Base-by-base conservation (phyloP, 1,140 invertebrate genomes). In the Ceratitis capitata region DNA sequence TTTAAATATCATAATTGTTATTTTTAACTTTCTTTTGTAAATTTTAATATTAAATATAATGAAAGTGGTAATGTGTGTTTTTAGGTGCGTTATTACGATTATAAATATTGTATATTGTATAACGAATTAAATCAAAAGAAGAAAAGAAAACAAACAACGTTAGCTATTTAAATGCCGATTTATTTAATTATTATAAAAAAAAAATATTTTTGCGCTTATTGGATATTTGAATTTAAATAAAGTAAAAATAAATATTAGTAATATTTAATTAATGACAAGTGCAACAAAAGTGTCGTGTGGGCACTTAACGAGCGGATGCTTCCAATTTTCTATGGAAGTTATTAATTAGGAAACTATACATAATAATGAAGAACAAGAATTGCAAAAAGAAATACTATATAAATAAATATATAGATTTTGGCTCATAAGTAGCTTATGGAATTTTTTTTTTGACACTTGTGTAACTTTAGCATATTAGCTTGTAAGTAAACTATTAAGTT, bases 151-250 rank as follows among this genome's bases (percentile, higher is more conserved):
- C 32, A 69, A 53, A 69, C 29, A 69, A 26, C 35, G 69, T 78
- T 78, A 78, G 45, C 69, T 78, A 78, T 78, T 78, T 45, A 23
- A 78, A 45, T 78, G n/a, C 42, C 45, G 69, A 9, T 45, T 78
- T 78, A 78, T 78, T 78, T 78, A 78, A 78, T 78, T 78, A 78
- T 78, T 9, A n/a, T n/a, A n/a, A n/a, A n/a, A n/a, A n/a, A n/a
- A 3, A 78, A 78, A 42, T 78, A 78, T n/a, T 45, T 78, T 78
- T 78, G 39, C 69, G 69, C 35, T n/a, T 78, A 78, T 19, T n/a
- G 69, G 39, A 45, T 78, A 78, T 78, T 78, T 78, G 19, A 78
- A 78, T 78, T 78, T 16, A 78, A 35, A 74, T 26, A 74, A 42
- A 35, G 39, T n/a, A 74, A 10, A 74, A 74, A 32, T 45, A 78